These are phyloP conservation scores for Acromyrmex echinatior DNA, from an alignment of 1,140 invertebrate genomes.

Conservation along the genomic window DNA sequence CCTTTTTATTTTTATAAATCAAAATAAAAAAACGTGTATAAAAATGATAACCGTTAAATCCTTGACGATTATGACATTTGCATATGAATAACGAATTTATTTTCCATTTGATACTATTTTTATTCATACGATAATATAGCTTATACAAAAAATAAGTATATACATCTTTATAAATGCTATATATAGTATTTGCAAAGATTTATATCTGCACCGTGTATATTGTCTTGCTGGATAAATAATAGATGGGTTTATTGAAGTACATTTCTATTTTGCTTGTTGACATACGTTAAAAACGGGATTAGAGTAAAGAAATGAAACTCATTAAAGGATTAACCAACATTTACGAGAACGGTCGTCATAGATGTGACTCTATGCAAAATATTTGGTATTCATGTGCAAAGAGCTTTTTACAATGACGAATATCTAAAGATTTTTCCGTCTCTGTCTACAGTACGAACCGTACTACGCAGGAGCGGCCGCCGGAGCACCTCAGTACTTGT, in stretches of 20 bases:
- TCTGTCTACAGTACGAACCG: constrained; percentile 83
- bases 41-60: background rate
- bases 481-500: constrained; percentile 81
- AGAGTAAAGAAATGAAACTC: background rate
- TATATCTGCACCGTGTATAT: background rate
- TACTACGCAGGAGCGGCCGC: constrained; percentile 84
- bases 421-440: constrained; percentile 20
- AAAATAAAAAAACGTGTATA: background rate
- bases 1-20: background rate
- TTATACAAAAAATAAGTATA: background rate
- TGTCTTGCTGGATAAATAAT: background rate
- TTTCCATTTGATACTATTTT: background rate
- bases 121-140: background rate
- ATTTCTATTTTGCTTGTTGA: background rate
- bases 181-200: background rate
- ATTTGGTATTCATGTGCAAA: background rate
- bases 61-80: background rate
- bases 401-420: background rate
- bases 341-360: background rate
- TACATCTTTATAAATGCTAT: background rate
- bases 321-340: constrained; percentile 7
- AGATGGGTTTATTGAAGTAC: background rate
- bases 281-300: background rate
- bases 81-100: background rate
- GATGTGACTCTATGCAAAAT: background rate